These are phyloP conservation scores for Drosophila yakuba DNA, from an alignment of 1,140 invertebrate species.

Conservation along the genomic window DNA sequence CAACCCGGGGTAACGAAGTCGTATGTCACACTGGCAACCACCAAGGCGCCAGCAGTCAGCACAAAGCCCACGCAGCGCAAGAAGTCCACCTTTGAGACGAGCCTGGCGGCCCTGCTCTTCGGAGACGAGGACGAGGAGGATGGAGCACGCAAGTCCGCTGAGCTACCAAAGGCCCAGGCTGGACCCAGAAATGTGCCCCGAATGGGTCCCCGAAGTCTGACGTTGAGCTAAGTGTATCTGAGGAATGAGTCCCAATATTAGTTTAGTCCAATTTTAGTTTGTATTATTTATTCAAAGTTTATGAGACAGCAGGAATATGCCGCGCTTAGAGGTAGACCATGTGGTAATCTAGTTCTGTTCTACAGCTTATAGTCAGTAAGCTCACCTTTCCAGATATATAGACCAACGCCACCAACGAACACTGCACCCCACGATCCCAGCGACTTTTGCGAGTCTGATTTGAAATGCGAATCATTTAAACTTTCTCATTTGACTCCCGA, in stretches of 20 bases:
- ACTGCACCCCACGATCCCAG: constrained; percentile 14
- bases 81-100: constrained; percentile 78
- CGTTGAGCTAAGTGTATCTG: constrained; percentile 42
- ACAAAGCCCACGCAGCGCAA: constrained; percentile 54
- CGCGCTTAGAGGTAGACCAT: constrained; percentile 38
- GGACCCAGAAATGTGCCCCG: constrained; percentile 71
- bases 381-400: constrained; percentile 25
- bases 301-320: constrained; percentile 19
- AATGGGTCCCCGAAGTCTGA: constrained; percentile 76
- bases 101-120: constrained; percentile 76
- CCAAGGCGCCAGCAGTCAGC: constrained; percentile 29
- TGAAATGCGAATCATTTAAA: constrained; percentile 46
- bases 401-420: constrained; percentile 45
- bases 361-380: constrained; percentile 61
- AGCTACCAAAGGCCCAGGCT: constrained; percentile 28
- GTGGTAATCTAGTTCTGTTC: constrained; percentile 63
- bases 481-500: constrained; percentile 84
- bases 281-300: constrained; percentile 69
- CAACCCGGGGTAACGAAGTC: constrained; percentile 38
- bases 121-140: constrained; percentile 73
- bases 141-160: constrained; percentile 59
- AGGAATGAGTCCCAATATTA: constrained; percentile 22
- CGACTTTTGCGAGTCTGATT: constrained; percentile 84
- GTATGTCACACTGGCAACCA: constrained; percentile 19
- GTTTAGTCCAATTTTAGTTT: constrained; percentile 70